Evolutionary conservation across 2,888 invertebrate genomes (phyloP), one percentile per base, ranked within the genome.

Genomic region (Antitype chi): DNA sequence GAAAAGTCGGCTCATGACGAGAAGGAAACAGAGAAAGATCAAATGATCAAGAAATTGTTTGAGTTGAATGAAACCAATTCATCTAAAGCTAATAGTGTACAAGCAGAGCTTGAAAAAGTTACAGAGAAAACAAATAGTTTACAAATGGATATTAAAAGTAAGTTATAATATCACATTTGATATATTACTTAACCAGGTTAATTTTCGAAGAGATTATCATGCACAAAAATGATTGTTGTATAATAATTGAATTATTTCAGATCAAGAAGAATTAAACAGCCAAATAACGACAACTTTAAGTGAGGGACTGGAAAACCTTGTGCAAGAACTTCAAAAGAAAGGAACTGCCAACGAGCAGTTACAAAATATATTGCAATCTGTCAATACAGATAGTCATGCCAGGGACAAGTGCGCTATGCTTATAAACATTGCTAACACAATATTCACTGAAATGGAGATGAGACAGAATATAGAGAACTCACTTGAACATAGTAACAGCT

Each of bases 91-190:
- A 85, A 75, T 8, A 76, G 75, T 70, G 89, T 88, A 72, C 84
- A 89, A 66, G 71, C 82, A 32, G 87, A 90, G n/a, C 74, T 92
- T 47, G 80, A 81, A n/a, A 87, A 84, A 49, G 66, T 89, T 43
- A 74, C 76, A 43, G 79, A 84, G 17, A 86, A 89, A 71, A 84
- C 90, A 17, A 86, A 88, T 62, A 80, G 74, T 68, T 76, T 93
- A 67, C 87, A 90, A 85, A 82, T 82, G 17, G 87, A 90, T 62
- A 88, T 84, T 70, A 86, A 91, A 84, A 88, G 93, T 93, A 90
- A 88, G 91, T 86, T 53, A 6, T 15, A 17, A 20, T 62, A 52
- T 49, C 9, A 53, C 7, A 20, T 28, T n/a, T n/a, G n/a, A 23
- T 47, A 23, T 32, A 52, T 43, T 77, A 38, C 6, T n/a, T 49